phyloP scores from a whole-genome alignment of 1,140 invertebrate species.

The Lordiphosa stackelbergi region DNA sequence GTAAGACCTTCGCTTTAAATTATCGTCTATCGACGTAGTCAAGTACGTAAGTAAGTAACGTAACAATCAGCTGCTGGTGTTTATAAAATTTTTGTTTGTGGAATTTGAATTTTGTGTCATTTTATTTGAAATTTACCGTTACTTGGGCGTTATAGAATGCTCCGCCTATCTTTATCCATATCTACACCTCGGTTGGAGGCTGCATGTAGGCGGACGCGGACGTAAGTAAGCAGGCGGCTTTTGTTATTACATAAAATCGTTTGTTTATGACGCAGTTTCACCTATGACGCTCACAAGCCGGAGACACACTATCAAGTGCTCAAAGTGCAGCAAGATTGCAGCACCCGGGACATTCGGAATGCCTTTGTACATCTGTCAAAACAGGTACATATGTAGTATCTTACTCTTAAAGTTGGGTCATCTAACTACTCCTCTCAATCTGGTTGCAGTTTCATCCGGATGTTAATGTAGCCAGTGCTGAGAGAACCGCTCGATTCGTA shows the following conservation, averaged over 20 bases:
- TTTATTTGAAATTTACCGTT: no score
- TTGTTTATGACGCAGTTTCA: constrained; percentile 35
- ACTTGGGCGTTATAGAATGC: constrained; percentile 17
- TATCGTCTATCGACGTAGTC: no score
- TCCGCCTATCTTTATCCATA: constrained; percentile 19
- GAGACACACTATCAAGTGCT: constrained; percentile 80
- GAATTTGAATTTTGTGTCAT: no score
- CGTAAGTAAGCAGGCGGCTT: constrained; percentile 43
- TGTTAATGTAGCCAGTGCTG: constrained; percentile 78
- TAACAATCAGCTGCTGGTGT: no score
- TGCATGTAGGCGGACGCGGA: constrained; percentile 15
- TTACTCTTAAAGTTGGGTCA: background rate
- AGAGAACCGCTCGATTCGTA: constrained; percentile 79
- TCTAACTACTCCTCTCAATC: background rate
- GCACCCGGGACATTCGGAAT: constrained; percentile 79
- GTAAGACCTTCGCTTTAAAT: no score
- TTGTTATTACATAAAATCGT: constrained; percentile 55
- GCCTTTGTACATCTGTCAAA: constrained; percentile 80
- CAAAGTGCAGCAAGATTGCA: constrained; percentile 78
- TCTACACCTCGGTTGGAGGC: constrained; percentile 1
- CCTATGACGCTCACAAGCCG: constrained; percentile 10
- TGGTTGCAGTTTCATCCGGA: constrained; percentile 81
- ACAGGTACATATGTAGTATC: constrained; percentile 75
- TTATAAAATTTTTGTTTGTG: no score
- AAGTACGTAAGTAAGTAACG: no score